A percentile compares a stretch with the other conserved stretches of the same genome.
These are phyloP conservation scores for Latrodectus geometricus DNA, from an alignment of 1,140 invertebrate genomes.

Conservation along the genomic window DNA sequence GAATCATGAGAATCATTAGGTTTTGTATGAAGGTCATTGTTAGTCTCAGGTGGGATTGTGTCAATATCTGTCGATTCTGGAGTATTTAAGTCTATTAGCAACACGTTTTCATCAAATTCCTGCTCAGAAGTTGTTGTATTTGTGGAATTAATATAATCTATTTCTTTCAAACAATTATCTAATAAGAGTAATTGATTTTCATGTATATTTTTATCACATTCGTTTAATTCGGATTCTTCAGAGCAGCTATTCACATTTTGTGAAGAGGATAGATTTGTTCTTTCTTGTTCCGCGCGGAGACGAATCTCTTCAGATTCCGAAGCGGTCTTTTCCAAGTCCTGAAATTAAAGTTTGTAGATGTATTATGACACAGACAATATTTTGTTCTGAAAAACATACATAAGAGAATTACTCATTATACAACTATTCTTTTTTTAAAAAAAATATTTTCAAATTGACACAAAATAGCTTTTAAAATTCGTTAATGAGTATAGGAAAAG, in stretches of 20 bases:
- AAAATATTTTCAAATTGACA: no score
- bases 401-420: no score
- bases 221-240: background rate
- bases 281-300: slow-evolving; percentile 19
- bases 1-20: slow-evolving; percentile 42
- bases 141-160: slow-evolving; percentile 8
- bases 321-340: slow-evolving; percentile 46
- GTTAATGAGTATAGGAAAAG: no score
- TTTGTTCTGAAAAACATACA: no score
- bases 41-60: background rate
- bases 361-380: background rate
- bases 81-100: slow-evolving; percentile 33
- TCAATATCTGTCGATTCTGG: slow-evolving; percentile 15
- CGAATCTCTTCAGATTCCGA: slow-evolving; percentile 39
- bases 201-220: background rate
- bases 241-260: background rate
- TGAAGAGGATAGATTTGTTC: background rate
- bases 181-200: slow-evolving; percentile 5
- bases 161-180: slow-evolving; percentile 16
- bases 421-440: no score
- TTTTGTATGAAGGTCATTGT: background rate
- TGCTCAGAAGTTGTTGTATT: background rate
- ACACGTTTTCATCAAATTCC: background rate
- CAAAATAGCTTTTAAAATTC: no score
- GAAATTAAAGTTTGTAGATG: background rate